Percentiles rank a stretch among this genome's conserved stretches.
Evolutionary conservation across 2,113 vertebrate genomes (phyloP).

Genomic region (Pachypanchax playfairii): DNA sequence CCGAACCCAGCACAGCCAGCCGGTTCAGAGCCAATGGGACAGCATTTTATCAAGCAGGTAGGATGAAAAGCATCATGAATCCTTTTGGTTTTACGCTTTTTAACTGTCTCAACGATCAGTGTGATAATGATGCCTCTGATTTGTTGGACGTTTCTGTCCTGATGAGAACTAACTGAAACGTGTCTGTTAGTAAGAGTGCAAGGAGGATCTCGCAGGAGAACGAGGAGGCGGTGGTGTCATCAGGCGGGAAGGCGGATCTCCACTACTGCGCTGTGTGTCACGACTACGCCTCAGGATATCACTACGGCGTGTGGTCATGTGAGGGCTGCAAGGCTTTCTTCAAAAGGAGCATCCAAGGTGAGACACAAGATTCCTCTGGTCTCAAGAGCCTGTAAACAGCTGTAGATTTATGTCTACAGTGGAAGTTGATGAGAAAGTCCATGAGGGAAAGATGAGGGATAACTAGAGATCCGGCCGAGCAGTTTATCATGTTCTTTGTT

Average conservation of each 20-base stretch:
- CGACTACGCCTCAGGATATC: constrained; percentile 98
- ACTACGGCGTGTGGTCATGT: constrained; percentile 98
- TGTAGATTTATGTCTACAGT: too few relatives aligned
- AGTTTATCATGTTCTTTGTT: background rate
- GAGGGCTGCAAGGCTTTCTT: constrained; percentile 99
- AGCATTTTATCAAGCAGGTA: constrained; percentile 81
- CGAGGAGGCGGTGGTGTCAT: constrained; percentile 74
- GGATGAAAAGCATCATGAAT: constrained; percentile 4
- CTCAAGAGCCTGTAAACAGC: too few relatives aligned
- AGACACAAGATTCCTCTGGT: too few relatives aligned
- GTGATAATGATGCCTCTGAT: background rate
- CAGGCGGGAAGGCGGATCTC: constrained; percentile 84
- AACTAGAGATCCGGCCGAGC: too few relatives aligned
- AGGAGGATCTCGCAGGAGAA: constrained; percentile 77
- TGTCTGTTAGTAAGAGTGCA: constrained; percentile 77
- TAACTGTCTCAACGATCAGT: too few relatives aligned
- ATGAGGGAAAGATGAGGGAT: too few relatives aligned
- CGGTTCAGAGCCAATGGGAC: constrained; percentile 82
- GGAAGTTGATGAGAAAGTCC: too few relatives aligned
- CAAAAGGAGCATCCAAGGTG: constrained; percentile 98
- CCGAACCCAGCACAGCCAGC: constrained; percentile 79
- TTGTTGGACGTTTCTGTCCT: background rate
- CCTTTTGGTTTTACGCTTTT: too few relatives aligned
- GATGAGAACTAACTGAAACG: constrained; percentile 5
- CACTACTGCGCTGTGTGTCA: constrained; percentile 96